These are phyloP conservation scores for Stichodactyla helianthus DNA, from an alignment of 64 coral and sea anemone genomes.

Conservation along the genomic window DNA sequence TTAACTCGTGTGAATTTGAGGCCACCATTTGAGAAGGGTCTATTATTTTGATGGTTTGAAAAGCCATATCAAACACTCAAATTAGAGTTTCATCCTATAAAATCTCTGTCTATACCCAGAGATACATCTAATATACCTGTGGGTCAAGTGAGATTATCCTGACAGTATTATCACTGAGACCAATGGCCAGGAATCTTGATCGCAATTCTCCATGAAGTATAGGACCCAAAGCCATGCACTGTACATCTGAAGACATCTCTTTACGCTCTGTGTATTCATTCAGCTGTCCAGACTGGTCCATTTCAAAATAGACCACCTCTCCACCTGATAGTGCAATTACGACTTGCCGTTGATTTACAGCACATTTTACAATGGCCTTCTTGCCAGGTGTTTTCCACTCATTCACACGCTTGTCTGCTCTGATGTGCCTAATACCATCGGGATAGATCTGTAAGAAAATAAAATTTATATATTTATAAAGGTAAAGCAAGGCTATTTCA, in stretches of 20 bases:
- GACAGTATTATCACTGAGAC: conserved; percentile 76
- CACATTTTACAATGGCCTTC: conserved; percentile 96
- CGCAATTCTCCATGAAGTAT: conserved; percentile 69
- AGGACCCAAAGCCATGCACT: conserved; percentile 83
- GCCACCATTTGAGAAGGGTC: too few relatives aligned
- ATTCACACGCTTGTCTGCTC: conserved; percentile 97
- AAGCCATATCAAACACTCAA: too few relatives aligned
- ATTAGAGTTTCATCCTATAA: too few relatives aligned
- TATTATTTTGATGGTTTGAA: too few relatives aligned
- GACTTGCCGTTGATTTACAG: conserved; percentile 98
- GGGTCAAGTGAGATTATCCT: conserved; percentile 82
- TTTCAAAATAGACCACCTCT: conserved; percentile 97
- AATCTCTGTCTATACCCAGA: not conserved
- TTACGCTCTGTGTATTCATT: conserved; percentile 99
- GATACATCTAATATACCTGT: conserved; percentile 30
- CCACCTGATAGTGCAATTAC: conserved; percentile 95
- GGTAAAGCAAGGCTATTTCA: too few relatives aligned
- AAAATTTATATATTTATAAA: too few relatives aligned
- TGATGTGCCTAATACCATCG: conserved; percentile 95
- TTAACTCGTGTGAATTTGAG: too few relatives aligned
- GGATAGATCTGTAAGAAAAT: conserved; percentile 68
- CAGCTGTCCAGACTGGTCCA: conserved; percentile 96
- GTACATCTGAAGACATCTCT: conserved; percentile 96
- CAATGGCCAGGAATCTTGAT: conserved; percentile 74
- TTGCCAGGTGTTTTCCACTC: conserved; percentile 99